These are phyloP conservation scores for Chromis chromis DNA, from an alignment of 2,797 vertebrate species.

Conservation along the genomic window DNA sequence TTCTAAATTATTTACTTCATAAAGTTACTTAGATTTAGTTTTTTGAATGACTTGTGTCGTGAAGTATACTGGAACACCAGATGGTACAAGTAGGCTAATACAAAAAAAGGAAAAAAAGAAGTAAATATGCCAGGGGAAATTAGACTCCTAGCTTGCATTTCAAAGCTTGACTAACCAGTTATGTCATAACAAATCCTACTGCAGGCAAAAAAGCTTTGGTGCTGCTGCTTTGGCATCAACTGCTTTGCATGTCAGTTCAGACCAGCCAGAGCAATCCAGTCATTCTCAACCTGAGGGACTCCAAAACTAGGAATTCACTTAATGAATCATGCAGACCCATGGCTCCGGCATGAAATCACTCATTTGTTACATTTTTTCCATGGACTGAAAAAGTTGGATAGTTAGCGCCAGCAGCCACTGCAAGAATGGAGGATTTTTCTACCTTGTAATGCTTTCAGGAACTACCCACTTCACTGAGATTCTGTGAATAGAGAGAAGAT, in stretches of 20 bases:
- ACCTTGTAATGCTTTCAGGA: slow-evolving; percentile 56
- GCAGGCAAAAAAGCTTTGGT: slow-evolving; percentile 56
- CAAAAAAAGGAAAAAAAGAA: slow-evolving; percentile 24
- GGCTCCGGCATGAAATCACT: slow-evolving; percentile 60
- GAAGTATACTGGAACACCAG: slow-evolving; percentile 45
- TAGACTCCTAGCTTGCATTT: slow-evolving; percentile 64
- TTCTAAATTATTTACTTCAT: slow-evolving; percentile 11
- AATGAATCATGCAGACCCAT: slow-evolving; percentile 70
- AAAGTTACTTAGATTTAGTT: slow-evolving; percentile 19
- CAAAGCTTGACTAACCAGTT: slow-evolving; percentile 76
- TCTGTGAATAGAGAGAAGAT: slow-evolving; percentile 56
- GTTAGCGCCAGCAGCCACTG: slow-evolving; percentile 55
- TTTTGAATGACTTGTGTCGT: slow-evolving; percentile 16
- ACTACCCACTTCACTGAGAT: slow-evolving; percentile 48
- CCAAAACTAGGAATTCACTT: slow-evolving; percentile 56
- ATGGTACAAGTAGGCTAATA: slow-evolving; percentile 49
- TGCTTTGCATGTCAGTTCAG: slow-evolving; percentile 65
- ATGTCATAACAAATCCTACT: slow-evolving; percentile 69
- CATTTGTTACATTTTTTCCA: slow-evolving; percentile 67
- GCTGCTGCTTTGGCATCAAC: slow-evolving; percentile 57
- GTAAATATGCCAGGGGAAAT: slow-evolving; percentile 64
- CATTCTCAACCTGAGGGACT: slow-evolving; percentile 64
- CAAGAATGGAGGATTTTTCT: slow-evolving; percentile 55
- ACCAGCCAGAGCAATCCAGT: slow-evolving; percentile 53
- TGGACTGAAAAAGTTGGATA: slow-evolving; percentile 57